These are phyloP conservation scores for Neodiprion lecontei DNA, from an alignment of 1,140 invertebrate species.

Conservation along the genomic window DNA sequence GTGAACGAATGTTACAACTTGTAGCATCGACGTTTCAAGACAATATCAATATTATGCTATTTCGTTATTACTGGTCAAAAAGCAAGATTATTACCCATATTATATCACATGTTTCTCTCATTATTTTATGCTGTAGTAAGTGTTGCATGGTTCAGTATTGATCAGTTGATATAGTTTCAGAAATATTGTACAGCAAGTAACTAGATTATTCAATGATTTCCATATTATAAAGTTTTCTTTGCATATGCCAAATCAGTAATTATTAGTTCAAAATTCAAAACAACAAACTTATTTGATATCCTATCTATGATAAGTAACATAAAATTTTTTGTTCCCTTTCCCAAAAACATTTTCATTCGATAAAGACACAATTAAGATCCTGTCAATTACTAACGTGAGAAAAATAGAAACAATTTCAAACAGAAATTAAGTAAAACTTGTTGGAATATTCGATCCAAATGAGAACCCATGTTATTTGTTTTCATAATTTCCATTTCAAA, in stretches of 20 bases:
- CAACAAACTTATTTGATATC: constrained; percentile 15
- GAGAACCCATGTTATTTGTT: constrained; percentile 28
- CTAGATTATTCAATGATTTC: background rate
- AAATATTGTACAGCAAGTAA: background rate
- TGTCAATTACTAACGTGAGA: constrained; percentile 27
- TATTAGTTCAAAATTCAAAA: background rate
- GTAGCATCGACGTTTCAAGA: no score
- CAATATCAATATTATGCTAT: no score
- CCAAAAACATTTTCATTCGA: constrained; percentile 22
- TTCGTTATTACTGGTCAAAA: no score
- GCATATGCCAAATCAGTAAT: background rate
- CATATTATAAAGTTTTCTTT: background rate
- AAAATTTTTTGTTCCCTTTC: constrained; percentile 30
- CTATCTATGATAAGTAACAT: constrained; percentile 17
- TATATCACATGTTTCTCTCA: no score
- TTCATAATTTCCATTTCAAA: constrained; percentile 38
- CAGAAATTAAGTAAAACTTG: constrained; percentile 29
- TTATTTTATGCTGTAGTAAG: no score
- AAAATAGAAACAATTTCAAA: constrained; percentile 31
- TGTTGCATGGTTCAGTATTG: no score
- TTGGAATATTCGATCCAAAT: constrained; percentile 32
- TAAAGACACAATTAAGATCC: constrained; percentile 33
- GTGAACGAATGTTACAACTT: no score
- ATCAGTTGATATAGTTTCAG: background rate
- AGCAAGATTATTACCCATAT: no score